Evolutionary conservation across 2,113 vertebrate species (phyloP).

Genomic region (Thalassarche chlororhynchos): DNA sequence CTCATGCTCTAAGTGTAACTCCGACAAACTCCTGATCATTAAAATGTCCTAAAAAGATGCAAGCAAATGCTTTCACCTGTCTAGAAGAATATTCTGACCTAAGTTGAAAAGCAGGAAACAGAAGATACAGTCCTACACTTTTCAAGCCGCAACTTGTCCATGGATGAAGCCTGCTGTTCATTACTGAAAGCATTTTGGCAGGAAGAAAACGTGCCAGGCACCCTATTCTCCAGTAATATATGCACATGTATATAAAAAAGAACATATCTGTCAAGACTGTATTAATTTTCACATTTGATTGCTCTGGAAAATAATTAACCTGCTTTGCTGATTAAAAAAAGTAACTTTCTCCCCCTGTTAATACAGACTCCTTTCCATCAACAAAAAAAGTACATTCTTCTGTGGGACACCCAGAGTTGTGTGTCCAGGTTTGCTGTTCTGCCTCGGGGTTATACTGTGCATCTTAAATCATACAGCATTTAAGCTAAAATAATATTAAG

Average conservation of each 20-base stretch:
- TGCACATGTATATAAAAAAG: background rate
- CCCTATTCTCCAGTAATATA: constrained; percentile 4
- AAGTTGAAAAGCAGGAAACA: background rate
- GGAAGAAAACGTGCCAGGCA: background rate
- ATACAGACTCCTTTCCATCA: background rate
- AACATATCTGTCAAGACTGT: background rate
- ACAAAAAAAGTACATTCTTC: background rate
- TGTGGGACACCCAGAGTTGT: background rate
- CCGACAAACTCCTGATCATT: background rate
- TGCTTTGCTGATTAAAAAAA: background rate
- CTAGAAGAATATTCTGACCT: background rate
- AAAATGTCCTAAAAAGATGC: background rate
- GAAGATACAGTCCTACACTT: background rate
- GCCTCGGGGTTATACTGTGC: background rate
- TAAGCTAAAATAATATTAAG: constrained; percentile 57
- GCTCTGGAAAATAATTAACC: background rate
- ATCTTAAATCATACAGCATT: constrained; percentile 51
- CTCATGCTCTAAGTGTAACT: background rate
- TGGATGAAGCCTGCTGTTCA: background rate
- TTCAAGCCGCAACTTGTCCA: background rate
- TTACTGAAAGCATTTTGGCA: constrained; percentile 22
- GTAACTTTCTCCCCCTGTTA: background rate
- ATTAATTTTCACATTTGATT: constrained; percentile 12
- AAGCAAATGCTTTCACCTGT: background rate
- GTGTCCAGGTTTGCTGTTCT: constrained; percentile 1